Conservation (phyloP, 2,113 vertebrate genomes). For the Cervus canadensis region DNA sequence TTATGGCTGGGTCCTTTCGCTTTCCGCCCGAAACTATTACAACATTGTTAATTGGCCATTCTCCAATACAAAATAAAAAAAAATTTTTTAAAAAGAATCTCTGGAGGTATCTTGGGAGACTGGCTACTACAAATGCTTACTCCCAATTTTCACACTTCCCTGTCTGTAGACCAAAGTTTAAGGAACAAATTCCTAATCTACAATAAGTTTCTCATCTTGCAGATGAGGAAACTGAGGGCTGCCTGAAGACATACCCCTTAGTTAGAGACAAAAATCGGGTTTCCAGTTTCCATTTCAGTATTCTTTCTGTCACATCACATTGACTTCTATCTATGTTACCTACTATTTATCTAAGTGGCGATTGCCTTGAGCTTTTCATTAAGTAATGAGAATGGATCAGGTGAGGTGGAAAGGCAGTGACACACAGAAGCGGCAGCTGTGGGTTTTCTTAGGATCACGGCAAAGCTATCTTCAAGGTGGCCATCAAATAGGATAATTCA, state of each 20-base stretch:
- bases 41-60: background rate
- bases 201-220: background rate
- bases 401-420: background rate
- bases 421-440: background rate
- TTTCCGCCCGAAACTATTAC: background rate
- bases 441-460: background rate
- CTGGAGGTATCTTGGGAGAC: background rate
- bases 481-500: conserved; percentile 20
- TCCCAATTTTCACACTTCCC: background rate
- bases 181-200: background rate
- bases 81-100: rapidly evolving
- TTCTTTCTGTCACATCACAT: background rate
- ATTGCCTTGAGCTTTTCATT: conserved; percentile 11
- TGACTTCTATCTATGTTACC: background rate
- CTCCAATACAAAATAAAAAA: background rate
- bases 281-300: background rate
- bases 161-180: background rate
- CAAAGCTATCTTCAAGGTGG: conserved; percentile 37
- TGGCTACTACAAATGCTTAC: background rate
- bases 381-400: background rate
- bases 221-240: background rate
- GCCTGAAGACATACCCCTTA: background rate
- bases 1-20: background rate
- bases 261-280: background rate
- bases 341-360: background rate